phyloP scores from a whole-genome alignment of 2,113 vertebrate species.

The Nibea albiflora region DNA sequence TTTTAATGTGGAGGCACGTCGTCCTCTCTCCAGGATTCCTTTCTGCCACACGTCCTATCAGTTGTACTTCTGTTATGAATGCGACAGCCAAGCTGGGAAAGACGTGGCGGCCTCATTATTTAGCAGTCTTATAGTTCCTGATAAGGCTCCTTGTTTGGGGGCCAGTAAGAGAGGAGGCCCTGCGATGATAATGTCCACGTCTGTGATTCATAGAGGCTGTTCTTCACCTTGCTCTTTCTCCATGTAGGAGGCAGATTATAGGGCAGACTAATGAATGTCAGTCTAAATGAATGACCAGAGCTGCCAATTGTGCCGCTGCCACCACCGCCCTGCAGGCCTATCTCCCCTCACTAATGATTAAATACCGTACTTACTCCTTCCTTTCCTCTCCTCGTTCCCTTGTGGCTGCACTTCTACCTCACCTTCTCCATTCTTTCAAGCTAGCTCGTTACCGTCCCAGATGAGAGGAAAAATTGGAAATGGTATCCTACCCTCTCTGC shows the following conservation, averaged over 20 bases:
- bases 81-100: neutral
- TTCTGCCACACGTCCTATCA: neutral
- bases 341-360: slow-evolving; percentile 66
- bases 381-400: slow-evolving; percentile 28
- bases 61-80: slow-evolving; percentile 13
- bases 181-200: slow-evolving; percentile 42
- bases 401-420: slow-evolving; percentile 32
- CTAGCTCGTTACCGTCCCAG: slow-evolving; percentile 58
- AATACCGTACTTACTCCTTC: slow-evolving; percentile 47
- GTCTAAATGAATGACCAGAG: slow-evolving; percentile 63
- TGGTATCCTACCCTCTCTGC: slow-evolving; percentile 21
- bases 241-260: slow-evolving; percentile 62
- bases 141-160: slow-evolving; percentile 47
- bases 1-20: neutral
- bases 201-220: slow-evolving; percentile 62
- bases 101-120: slow-evolving; percentile 69
- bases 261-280: slow-evolving; percentile 71
- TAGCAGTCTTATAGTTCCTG: slow-evolving; percentile 24
- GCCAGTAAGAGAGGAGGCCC: slow-evolving; percentile 19
- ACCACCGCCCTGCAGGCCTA: slow-evolving; percentile 19
- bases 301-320: slow-evolving; percentile 51
- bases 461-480: slow-evolving; percentile 58
- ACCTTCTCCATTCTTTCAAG: slow-evolving; percentile 42
- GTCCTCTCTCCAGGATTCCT: neutral
- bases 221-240: slow-evolving; percentile 47